phyloP scores from a whole-genome alignment of 2,888 invertebrate species.

The Monoplex corrugatus region DNA sequence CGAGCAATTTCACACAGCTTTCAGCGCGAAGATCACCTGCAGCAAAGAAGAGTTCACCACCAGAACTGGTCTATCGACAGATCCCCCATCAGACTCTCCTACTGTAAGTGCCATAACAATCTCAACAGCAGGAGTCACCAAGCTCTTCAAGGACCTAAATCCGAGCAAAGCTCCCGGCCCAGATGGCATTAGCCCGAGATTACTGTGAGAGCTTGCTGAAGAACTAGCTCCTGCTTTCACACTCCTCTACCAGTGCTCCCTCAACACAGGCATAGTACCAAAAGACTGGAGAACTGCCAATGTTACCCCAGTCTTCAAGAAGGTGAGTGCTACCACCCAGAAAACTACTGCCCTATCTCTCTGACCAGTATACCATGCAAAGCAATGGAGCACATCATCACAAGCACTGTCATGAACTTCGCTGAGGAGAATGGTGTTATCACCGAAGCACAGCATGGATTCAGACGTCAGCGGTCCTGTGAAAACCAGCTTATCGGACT shows the following conservation, averaged over 20 bases:
- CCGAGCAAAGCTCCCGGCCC: constrained; percentile 31
- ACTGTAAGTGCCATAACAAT: not conserved
- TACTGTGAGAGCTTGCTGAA: constrained; percentile 28
- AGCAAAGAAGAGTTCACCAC: constrained; percentile 20
- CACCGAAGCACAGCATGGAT: no score
- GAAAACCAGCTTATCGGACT: no score
- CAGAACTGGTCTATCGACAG: not conserved
- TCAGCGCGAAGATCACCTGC: constrained; percentile 24
- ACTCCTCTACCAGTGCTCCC: constrained; percentile 10
- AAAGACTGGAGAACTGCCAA: not conserved
- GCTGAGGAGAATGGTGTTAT: no score
- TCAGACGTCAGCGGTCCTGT: no score
- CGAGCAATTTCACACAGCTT: not conserved
- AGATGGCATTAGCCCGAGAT: constrained; percentile 18
- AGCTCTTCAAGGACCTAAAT: constrained; percentile 24
- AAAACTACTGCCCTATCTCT: constrained; percentile 25
- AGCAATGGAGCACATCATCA: no score
- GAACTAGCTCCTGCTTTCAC: constrained; percentile 15
- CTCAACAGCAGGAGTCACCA: not conserved
- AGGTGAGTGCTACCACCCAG: no score
- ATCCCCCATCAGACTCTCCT: no score
- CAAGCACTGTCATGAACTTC: no score
- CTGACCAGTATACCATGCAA: no score
- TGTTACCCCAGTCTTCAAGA: constrained; percentile 23
- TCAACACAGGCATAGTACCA: constrained; percentile 16